Evolutionary conservation across 2,113 vertebrate species (phyloP).

Genomic region (Petaurus breviceps): DNA sequence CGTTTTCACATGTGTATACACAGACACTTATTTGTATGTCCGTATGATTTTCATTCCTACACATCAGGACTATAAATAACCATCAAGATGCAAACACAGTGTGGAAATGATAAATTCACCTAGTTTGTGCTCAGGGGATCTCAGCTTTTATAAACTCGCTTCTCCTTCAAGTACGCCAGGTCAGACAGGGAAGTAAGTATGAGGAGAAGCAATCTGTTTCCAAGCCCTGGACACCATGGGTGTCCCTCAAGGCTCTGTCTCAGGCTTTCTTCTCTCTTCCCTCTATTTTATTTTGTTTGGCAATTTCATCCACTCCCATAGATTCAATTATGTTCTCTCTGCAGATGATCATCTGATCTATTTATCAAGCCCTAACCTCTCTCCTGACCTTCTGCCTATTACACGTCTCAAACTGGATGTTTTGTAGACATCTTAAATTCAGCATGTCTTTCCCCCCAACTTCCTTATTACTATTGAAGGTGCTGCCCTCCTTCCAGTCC

Average conservation of each 20-base stretch:
- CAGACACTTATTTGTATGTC: background rate
- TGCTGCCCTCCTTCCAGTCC: background rate
- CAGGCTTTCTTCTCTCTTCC: background rate
- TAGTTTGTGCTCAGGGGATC: background rate
- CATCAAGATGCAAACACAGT: background rate
- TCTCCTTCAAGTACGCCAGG: background rate
- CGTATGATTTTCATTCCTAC: background rate
- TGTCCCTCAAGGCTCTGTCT: background rate
- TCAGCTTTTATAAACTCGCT: slow-evolving; percentile 11
- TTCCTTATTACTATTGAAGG: background rate
- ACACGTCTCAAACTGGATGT: background rate
- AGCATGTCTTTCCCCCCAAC: background rate
- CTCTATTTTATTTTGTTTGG: background rate
- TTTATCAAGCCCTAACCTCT: background rate
- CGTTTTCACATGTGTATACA: background rate
- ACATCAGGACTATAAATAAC: slow-evolving; percentile 30
- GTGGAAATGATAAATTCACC: background rate
- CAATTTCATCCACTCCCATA: background rate
- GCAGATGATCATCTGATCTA: background rate
- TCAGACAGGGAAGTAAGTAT: background rate
- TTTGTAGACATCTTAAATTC: background rate
- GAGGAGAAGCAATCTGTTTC: background rate
- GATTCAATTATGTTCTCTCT: background rate
- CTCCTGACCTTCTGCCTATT: background rate
- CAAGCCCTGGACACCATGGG: background rate